Percentiles rank a stretch among this genome's conserved stretches.
These are phyloP conservation scores for Drosophila recens DNA, from an alignment of 2,888 invertebrate genomes.

Conservation along the genomic window DNA sequence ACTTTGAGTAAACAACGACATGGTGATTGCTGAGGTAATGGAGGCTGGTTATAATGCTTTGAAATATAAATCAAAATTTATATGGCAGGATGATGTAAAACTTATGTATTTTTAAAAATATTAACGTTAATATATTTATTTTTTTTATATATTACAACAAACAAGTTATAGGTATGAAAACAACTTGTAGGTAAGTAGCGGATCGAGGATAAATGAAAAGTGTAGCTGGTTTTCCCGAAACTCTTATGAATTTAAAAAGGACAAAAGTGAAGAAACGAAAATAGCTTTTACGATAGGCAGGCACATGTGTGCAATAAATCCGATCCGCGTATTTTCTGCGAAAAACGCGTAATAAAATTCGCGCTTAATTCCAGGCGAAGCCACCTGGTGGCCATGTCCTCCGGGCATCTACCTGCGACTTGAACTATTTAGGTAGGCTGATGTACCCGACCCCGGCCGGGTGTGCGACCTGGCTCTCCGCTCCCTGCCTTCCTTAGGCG, in stretches of 20 bases:
- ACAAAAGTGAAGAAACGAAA: conserved; percentile 10
- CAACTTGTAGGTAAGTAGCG: conserved; percentile 4
- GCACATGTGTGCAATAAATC: conserved; percentile 59
- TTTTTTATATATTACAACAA: too few species aligned
- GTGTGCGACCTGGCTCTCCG: conserved; percentile 16
- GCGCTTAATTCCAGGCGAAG: conserved; percentile 49
- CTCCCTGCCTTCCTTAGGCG: conserved; percentile 26
- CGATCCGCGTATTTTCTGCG: conserved; percentile 69
- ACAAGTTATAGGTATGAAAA: not conserved
- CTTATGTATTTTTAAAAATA: too few species aligned
- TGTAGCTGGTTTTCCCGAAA: conserved; percentile 74
- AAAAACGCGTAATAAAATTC: conserved; percentile 58
- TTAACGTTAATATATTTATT: too few species aligned
- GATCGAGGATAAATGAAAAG: conserved; percentile 61
- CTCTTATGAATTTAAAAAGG: conserved; percentile 77
- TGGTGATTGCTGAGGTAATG: too few species aligned
- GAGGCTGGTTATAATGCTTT: too few species aligned
- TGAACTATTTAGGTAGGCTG: conserved; percentile 72
- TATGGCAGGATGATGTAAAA: too few species aligned
- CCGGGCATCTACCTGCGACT: conserved; percentile 25
- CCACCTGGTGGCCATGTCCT: conserved; percentile 52
- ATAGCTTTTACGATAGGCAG: conserved; percentile 45
- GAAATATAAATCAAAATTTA: too few species aligned
- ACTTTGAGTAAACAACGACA: too few species aligned
- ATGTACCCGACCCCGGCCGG: conserved; percentile 13